Evolutionary conservation across 2,113 vertebrate species (phyloP).

Genomic region (Erythrocercus mccallii): DNA sequence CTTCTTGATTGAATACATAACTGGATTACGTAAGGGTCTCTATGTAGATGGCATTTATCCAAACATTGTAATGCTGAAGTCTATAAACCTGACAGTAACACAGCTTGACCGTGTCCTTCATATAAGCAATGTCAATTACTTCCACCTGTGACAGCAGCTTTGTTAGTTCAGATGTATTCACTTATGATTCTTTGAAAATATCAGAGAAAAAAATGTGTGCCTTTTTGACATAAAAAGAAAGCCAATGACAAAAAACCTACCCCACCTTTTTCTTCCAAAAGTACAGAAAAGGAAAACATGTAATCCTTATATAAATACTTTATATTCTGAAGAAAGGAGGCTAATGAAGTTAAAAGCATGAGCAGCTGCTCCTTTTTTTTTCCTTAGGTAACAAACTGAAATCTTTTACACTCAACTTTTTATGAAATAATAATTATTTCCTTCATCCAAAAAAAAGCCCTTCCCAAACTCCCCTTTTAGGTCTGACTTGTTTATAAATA

Average conservation of each 20-base stretch:
- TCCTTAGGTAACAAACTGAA: not conserved
- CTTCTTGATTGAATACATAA: not conserved
- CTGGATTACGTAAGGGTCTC: not conserved
- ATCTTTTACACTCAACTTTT: not conserved
- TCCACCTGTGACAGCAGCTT: not conserved
- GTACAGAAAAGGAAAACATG: not conserved
- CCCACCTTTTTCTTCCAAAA: not conserved
- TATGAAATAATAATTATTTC: not conserved
- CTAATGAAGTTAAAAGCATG: not conserved
- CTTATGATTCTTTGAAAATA: not conserved
- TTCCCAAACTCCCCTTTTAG: not conserved
- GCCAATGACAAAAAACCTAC: rapidly evolving
- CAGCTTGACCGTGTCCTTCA: not conserved
- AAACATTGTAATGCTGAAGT: not conserved
- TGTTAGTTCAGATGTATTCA: not conserved
- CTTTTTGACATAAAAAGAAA: not conserved
- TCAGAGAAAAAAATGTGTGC: not conserved
- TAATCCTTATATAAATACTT: not conserved
- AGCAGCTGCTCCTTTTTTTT: not conserved
- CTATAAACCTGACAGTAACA: not conserved
- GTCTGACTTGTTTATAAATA: not conserved
- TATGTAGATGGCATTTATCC: not conserved
- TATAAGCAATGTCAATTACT: not conserved
- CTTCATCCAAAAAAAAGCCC: not conserved
- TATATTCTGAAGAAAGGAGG: not conserved